Conservation (phyloP, 2,113 vertebrate genomes). For the Tympanuchus pallidicinctus region DNA sequence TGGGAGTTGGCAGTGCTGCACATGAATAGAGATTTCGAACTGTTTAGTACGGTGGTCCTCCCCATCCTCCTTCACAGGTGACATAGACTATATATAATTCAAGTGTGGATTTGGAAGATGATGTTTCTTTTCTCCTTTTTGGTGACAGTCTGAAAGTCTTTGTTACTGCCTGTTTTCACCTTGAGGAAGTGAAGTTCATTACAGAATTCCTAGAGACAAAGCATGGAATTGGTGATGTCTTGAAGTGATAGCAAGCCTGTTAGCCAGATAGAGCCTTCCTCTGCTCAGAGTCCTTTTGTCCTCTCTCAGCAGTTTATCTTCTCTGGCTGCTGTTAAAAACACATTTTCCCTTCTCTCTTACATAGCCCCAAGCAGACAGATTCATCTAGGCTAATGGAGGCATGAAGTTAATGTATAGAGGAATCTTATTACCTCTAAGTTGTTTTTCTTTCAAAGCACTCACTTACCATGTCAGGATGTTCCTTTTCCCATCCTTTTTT, state of each 20-base stretch:
- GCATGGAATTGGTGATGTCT: background rate
- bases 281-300: background rate
- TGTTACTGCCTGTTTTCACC: background rate
- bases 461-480: background rate
- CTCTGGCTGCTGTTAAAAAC: background rate
- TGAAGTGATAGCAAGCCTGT: background rate
- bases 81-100: background rate
- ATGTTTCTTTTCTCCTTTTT: background rate
- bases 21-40: background rate
- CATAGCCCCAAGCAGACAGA: slow-evolving; percentile 16
- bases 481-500: slow-evolving; percentile 1
- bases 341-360: background rate
- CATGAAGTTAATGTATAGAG: slow-evolving; percentile 16
- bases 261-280: background rate
- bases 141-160: background rate
- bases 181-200: background rate
- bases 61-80: background rate
- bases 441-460: slow-evolving; percentile 4
- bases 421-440: slow-evolving; percentile 26
- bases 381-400: slow-evolving; percentile 26
- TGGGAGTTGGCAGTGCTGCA: background rate
- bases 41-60: background rate
- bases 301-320: slow-evolving; percentile 2
- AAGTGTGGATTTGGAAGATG: background rate
- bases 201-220: background rate